Percentiles rank a stretch among this genome's conserved stretches.
These are phyloP conservation scores for Passer domesticus DNA, from an alignment of 2,113 vertebrate genomes.

Conservation along the genomic window DNA sequence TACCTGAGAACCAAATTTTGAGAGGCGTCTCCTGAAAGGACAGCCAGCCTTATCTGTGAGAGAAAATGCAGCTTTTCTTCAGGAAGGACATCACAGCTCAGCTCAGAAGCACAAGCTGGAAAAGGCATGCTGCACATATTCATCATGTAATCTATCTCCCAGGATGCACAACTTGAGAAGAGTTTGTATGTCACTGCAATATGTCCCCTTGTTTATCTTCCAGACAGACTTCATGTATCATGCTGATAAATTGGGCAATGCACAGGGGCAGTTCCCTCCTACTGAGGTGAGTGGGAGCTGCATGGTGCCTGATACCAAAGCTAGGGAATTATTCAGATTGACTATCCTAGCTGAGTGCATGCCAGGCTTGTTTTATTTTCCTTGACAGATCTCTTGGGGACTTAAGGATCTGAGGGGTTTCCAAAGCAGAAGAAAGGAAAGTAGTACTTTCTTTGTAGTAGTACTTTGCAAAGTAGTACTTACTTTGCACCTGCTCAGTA, in stretches of 20 bases:
- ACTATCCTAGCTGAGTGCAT: background rate
- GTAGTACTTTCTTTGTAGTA: too few relatives aligned
- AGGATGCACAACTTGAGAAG: conserved; percentile 48
- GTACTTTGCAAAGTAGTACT: too few relatives aligned
- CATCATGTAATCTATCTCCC: conserved; percentile 40
- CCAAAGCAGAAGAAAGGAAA: background rate
- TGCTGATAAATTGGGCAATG: conserved; percentile 42
- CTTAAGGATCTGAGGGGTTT: background rate
- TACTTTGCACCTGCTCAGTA: background rate
- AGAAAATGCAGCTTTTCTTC: background rate
- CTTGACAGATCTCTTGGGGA: background rate
- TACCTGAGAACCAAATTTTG: background rate
- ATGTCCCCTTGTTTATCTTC: conserved; percentile 54
- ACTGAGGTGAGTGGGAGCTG: conserved; percentile 40
- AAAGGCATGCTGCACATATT: conserved; percentile 4
- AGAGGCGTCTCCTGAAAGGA: background rate
- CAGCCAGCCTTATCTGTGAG: background rate
- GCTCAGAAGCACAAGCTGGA: background rate
- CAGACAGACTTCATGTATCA: conserved; percentile 51
- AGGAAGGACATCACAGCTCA: conserved; percentile 14
- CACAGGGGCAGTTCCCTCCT: conserved; percentile 28
- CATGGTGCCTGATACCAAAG: conserved; percentile 39
- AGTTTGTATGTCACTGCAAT: background rate
- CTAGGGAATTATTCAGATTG: conserved; percentile 35
- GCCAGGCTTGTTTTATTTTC: conserved; percentile 28